phyloP scores from a whole-genome alignment of 1,140 invertebrate genomes.

The Idris sp. region DNA sequence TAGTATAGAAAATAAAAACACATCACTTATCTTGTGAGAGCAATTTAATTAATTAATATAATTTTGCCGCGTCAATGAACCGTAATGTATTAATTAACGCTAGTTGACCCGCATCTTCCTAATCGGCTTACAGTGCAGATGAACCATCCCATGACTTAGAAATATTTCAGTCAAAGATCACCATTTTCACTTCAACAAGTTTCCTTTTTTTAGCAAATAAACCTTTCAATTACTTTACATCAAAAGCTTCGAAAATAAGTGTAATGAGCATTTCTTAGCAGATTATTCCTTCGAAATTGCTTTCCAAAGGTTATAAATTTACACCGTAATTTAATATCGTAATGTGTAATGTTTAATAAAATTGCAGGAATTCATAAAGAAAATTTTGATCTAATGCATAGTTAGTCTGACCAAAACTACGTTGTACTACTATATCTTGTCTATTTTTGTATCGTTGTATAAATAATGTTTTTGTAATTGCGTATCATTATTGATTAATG shows the following conservation, averaged over 20 bases:
- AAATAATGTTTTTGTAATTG: no score
- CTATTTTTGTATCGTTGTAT: no score
- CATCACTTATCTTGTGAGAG: constrained; percentile 1
- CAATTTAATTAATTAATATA: constrained; percentile 38
- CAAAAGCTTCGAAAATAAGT: constrained; percentile 28
- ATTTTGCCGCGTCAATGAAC: constrained; percentile 18
- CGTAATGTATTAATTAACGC: constrained; percentile 31
- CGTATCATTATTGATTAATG: no score
- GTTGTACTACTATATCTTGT: no score
- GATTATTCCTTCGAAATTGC: no score
- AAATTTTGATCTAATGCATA: no score
- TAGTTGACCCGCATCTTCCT: constrained; percentile 61
- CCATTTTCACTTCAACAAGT: constrained; percentile 26
- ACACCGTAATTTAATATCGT: no score
- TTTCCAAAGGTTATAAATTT: no score
- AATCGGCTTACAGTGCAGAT: constrained; percentile 58
- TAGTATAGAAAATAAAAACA: constrained; percentile 11
- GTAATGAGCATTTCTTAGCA: no score
- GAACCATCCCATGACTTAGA: constrained; percentile 48
- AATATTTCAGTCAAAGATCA: constrained; percentile 43
- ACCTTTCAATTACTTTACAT: constrained; percentile 58
- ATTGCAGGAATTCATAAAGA: no score
- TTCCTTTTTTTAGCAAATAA: constrained; percentile 32
- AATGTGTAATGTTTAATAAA: no score
- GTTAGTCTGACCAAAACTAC: no score